These are phyloP conservation scores for Chelonoidis abingdonii DNA, from an alignment of 2,113 vertebrate species.

Conservation along the genomic window DNA sequence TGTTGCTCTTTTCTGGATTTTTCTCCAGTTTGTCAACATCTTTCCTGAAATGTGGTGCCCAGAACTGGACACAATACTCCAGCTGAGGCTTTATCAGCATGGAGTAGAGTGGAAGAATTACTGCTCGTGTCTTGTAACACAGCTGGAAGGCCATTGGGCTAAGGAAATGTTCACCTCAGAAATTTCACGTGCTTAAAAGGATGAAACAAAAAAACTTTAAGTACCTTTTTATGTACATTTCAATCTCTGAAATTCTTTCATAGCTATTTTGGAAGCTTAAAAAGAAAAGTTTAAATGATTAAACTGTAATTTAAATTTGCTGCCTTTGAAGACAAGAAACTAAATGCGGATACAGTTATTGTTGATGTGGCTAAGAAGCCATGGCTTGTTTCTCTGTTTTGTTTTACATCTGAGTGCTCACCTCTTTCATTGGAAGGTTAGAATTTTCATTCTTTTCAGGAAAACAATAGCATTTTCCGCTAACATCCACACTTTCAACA, in stretches of 20 bases:
- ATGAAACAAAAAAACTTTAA: not conserved
- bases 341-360: not conserved
- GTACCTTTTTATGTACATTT: not conserved
- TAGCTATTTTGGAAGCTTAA: not conserved
- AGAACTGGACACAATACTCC: not conserved
- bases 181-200: not conserved
- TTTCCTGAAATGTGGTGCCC: not conserved
- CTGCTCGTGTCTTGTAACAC: not conserved
- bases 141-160: not conserved
- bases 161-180: not conserved
- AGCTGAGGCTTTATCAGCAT: not conserved
- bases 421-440: not conserved
- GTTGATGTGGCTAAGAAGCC: not conserved
- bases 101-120: not conserved
- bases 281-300: not conserved
- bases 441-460: constrained; percentile 21
- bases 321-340: not conserved
- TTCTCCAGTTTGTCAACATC: not conserved
- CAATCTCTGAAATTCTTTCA: not conserved
- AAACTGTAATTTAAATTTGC: not conserved
- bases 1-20: not conserved
- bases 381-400: not conserved
- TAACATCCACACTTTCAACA: not conserved
- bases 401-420: not conserved
- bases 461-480: constrained; percentile 24